A percentile compares a stretch with the other conserved stretches of the same genome.
Evolutionary conservation across 2,113 vertebrate genomes (phyloP).

Genomic region (Mobula birostris): DNA sequence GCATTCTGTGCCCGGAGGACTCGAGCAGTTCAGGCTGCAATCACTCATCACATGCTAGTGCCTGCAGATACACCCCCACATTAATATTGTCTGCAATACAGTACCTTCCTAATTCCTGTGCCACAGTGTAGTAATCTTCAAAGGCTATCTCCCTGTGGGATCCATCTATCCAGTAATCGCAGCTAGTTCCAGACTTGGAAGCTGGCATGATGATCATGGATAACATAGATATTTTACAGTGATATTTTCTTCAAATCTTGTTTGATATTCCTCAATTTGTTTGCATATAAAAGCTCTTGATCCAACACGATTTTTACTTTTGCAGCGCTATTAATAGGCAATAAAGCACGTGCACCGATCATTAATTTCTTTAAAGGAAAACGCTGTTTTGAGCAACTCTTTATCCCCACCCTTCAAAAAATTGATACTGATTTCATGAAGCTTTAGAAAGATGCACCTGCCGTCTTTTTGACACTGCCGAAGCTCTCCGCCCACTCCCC

Average conservation of each 20-base stretch:
- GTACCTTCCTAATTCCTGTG: slow-evolving; percentile 36
- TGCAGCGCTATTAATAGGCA: neutral
- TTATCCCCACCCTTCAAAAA: neutral
- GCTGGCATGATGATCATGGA: slow-evolving; percentile 36
- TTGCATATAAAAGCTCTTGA: neutral
- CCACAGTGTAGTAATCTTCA: slow-evolving; percentile 36
- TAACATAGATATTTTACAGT: slow-evolving; percentile 1
- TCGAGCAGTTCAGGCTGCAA: neutral
- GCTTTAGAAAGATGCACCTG: slow-evolving; percentile 13
- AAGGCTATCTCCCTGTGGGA: slow-evolving; percentile 31
- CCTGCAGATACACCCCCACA: slow-evolving; percentile 26
- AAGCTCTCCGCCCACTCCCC: neutral
- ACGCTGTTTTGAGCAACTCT: slow-evolving; percentile 13
- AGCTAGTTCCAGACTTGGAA: slow-evolving; percentile 30
- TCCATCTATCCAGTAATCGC: slow-evolving; percentile 35
- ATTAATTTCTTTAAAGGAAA: neutral
- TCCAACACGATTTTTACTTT: slow-evolving; percentile 25
- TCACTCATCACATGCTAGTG: slow-evolving; percentile 18
- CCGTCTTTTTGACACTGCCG: slow-evolving; percentile 4
- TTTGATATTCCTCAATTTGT: neutral
- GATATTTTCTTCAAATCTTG: slow-evolving; percentile 8
- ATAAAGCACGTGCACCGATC: neutral
- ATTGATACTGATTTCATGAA: slow-evolving; percentile 3
- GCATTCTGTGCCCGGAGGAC: slow-evolving; percentile 4
- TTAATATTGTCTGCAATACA: neutral